These are phyloP conservation scores for Antedon mediterranea DNA, from an alignment of 53 echinoderm and acorn worm genomes.

Conservation along the genomic window DNA sequence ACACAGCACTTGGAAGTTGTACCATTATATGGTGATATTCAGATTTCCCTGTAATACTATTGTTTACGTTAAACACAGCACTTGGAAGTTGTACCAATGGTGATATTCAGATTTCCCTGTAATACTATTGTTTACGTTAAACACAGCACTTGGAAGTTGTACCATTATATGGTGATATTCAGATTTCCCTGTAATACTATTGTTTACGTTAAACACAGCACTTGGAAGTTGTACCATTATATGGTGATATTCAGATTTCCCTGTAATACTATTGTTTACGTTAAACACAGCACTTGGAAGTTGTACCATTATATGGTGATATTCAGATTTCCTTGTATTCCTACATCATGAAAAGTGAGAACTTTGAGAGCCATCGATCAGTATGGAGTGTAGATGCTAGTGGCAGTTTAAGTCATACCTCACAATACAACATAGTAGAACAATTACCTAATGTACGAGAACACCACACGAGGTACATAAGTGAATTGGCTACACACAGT, in stretches of 20 bases:
- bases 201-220: too few species aligned
- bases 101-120: too few species aligned
- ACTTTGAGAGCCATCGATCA: conserved; percentile 77
- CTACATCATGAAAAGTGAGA: conserved; percentile 92
- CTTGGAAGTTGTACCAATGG: too few species aligned
- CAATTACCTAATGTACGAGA: conserved; percentile 64
- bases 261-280: conserved; percentile 47
- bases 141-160: too few species aligned
- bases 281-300: conserved; percentile 78
- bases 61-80: too few species aligned
- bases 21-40: too few species aligned
- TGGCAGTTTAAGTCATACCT: conserved; percentile 10
- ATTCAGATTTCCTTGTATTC: conserved; percentile 95
- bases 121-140: too few species aligned
- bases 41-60: too few species aligned
- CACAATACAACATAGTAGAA: conserved; percentile 90
- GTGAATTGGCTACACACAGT: conserved; percentile 87
- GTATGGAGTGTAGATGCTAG: conserved; percentile 56
- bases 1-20: too few species aligned
- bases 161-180: too few species aligned
- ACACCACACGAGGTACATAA: conserved; percentile 93
- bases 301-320: conserved; percentile 93
- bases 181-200: too few species aligned
- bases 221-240: conserved; percentile 85
- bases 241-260: too few species aligned